A percentile compares a stretch with the other conserved stretches of the same genome.
Evolutionary conservation across 2,113 vertebrate species (phyloP).

Genomic region (Carollia perspicillata): DNA sequence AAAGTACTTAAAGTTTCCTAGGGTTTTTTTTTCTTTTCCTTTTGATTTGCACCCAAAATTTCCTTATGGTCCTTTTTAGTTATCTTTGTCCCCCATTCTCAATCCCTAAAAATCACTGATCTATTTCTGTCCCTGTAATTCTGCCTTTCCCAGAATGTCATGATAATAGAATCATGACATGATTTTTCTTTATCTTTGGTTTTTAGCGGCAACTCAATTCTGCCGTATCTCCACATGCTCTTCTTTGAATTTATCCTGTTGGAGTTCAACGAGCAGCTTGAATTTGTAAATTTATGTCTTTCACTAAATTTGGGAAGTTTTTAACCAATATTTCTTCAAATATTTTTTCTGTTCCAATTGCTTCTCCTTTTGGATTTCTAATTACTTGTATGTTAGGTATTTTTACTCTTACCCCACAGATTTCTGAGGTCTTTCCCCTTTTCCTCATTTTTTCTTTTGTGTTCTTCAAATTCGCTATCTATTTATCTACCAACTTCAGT

Average conservation of each 20-base stretch:
- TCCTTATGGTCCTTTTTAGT: neutral
- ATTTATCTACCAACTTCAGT: neutral
- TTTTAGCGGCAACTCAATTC: too few relatives aligned
- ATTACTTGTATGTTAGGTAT: neutral
- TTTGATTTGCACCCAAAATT: neutral
- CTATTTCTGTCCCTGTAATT: neutral
- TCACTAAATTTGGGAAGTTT: neutral
- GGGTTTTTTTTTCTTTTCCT: neutral
- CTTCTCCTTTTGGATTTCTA: neutral
- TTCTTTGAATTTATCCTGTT: neutral
- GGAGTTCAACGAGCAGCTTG: neutral
- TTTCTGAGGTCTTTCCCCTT: neutral
- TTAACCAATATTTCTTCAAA: neutral
- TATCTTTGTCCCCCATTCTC: neutral
- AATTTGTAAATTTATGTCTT: neutral
- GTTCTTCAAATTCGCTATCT: neutral
- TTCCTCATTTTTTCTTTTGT: neutral
- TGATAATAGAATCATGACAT: neutral
- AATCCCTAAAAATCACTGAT: neutral
- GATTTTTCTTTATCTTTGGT: neutral
- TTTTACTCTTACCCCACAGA: neutral
- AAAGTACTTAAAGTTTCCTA: neutral
- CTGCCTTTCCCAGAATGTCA: neutral
- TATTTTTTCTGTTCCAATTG: neutral
- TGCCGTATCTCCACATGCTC: neutral